Evolutionary conservation across 1,140 invertebrate species (phyloP).

Genomic region (Cydia splendana): DNA sequence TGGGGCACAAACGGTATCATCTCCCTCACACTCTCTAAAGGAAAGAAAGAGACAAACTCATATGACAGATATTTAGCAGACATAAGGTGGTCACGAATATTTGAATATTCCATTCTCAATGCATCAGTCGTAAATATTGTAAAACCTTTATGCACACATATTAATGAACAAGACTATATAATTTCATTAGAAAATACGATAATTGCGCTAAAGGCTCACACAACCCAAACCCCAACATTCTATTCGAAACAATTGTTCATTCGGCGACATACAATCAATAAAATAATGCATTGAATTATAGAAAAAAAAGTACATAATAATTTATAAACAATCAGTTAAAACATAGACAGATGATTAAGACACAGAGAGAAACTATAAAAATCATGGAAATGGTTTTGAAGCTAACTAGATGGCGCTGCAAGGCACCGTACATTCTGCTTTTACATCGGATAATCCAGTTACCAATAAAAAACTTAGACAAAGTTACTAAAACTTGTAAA

Average conservation of each 20-base stretch:
- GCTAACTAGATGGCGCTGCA: neutral
- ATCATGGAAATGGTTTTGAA: neutral
- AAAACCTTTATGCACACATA: neutral
- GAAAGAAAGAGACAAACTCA: too few species aligned
- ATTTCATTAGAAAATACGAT: neutral
- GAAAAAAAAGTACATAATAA: neutral
- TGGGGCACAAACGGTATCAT: too few species aligned
- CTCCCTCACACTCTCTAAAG: too few species aligned
- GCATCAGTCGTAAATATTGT: too few species aligned
- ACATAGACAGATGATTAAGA: neutral
- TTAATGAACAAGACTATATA: neutral
- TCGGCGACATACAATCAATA: slow-evolving; percentile 2
- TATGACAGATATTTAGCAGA: too few species aligned
- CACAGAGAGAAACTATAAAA: neutral
- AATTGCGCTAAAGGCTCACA: slow-evolving; percentile 7
- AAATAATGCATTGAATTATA: slow-evolving; percentile 17
- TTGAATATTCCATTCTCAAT: too few species aligned
- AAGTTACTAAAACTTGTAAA: neutral
- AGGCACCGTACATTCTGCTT: neutral
- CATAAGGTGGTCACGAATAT: neutral
- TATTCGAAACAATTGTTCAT: slow-evolving; percentile 3
- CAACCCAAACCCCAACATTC: slow-evolving; percentile 1
- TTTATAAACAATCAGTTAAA: neutral
- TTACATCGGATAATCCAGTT: neutral
- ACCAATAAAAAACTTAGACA: neutral